phyloP scores from a whole-genome alignment of 2,888 invertebrate genomes.

The Ganaspis brasiliensis region DNA sequence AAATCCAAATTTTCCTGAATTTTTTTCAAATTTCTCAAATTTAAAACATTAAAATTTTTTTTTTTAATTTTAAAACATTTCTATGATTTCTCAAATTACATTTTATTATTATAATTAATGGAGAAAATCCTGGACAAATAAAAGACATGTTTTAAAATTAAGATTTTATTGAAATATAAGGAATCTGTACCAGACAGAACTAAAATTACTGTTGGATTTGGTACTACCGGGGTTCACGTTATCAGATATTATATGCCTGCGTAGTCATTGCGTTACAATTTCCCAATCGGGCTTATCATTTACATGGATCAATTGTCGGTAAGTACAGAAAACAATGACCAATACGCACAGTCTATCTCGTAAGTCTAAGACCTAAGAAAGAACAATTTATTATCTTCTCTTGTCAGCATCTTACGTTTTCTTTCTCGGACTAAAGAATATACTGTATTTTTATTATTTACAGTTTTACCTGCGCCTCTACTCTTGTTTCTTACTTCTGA shows the following conservation, averaged over 20 bases:
- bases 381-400: conserved; percentile 48
- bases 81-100: too few species aligned
- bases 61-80: too few species aligned
- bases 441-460: conserved; percentile 30
- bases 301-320: conserved; percentile 75
- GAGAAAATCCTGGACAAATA: background rate
- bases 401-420: background rate
- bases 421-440: conserved; percentile 5
- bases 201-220: conserved; percentile 81
- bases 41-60: too few species aligned
- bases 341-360: conserved; percentile 78
- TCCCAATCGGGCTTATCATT: conserved; percentile 66
- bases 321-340: conserved; percentile 79
- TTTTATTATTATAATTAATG: too few species aligned
- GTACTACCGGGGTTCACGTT: conserved; percentile 79
- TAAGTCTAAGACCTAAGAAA: conserved; percentile 76
- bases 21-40: too few species aligned
- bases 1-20: too few species aligned
- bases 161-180: conserved; percentile 81
- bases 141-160: conserved; percentile 47
- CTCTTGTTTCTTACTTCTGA: background rate
- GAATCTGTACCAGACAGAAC: conserved; percentile 81
- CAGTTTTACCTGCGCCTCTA: conserved; percentile 17
- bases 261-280: conserved; percentile 68
- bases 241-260: conserved; percentile 77